Conservation (phyloP, 2,888 invertebrate species). For the Nasonia oneida region DNA sequence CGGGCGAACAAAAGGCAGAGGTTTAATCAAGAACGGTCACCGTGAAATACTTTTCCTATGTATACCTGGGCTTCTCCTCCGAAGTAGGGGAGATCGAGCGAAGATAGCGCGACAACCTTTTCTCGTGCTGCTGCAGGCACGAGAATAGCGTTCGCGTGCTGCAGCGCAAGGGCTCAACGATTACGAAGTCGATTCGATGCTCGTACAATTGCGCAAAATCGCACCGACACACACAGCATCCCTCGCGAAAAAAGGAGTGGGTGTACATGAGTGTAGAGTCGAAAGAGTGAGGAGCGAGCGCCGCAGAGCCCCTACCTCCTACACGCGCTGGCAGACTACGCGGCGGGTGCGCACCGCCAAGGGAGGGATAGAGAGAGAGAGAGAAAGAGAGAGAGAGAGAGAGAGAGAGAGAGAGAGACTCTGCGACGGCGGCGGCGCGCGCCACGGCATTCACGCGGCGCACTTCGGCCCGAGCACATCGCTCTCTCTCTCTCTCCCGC, state of each 20-base stretch:
- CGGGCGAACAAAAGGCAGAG: neutral
- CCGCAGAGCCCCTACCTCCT: constrained; percentile 35
- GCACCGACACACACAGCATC: neutral
- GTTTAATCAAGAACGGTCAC: constrained; percentile 17
- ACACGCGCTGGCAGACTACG: constrained; percentile 60
- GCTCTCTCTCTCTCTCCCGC: constrained; percentile 45
- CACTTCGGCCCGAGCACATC: constrained; percentile 76
- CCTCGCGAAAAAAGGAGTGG: neutral
- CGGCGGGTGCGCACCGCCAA: constrained; percentile 64
- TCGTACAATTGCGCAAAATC: neutral
- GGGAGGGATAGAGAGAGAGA: constrained; percentile 1
- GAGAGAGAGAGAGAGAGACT: constrained; percentile 43
- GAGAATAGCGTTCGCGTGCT: neutral
- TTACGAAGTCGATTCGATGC: neutral
- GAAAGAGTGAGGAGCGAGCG: neutral
- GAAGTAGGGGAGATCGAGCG: constrained; percentile 21
- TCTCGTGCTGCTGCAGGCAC: neutral
- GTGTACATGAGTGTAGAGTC: neutral
- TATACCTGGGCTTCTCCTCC: neutral
- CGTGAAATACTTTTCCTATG: constrained; percentile 6
- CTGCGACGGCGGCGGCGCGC: constrained; percentile 67
- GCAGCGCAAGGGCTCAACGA: neutral
- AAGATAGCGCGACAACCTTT: constrained; percentile 2
- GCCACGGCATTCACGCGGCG: constrained; percentile 76
- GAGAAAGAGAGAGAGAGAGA: too few relatives aligned